A percentile compares a stretch with the other conserved stretches of the same genome.
Conservation (phyloP, 2,888 invertebrate species). For the Embidobia sp. region DNA sequence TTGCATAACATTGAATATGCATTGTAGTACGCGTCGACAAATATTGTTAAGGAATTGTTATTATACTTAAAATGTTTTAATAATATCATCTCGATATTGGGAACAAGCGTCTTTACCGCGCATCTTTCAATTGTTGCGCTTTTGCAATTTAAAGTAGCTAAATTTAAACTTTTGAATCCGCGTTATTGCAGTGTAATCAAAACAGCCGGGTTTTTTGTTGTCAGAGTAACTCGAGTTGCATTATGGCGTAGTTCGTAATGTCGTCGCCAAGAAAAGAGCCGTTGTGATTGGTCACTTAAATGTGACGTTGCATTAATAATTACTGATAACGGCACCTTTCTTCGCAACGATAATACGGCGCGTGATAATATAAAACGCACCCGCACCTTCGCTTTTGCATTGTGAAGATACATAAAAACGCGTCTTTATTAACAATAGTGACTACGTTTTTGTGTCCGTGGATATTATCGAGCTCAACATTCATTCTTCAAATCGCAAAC, state of each 20-base stretch:
- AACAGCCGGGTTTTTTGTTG: not conserved
- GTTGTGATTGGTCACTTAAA: slow-evolving; percentile 8
- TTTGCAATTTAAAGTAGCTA: slow-evolving; percentile 2
- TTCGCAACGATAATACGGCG: slow-evolving; percentile 9
- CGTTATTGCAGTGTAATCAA: slow-evolving; percentile 3
- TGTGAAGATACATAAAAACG: too few relatives aligned
- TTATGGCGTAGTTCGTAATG: slow-evolving; percentile 17
- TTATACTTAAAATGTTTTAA: slow-evolving; percentile 2
- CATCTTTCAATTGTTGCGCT: not conserved
- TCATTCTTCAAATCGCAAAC: too few relatives aligned
- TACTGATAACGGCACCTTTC: slow-evolving; percentile 17
- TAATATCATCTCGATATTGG: slow-evolving; percentile 6
- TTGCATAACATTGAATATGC: not conserved
- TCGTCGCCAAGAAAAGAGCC: slow-evolving; percentile 6
- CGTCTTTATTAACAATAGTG: too few relatives aligned
- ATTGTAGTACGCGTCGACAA: not conserved
- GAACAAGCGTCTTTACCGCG: not conserved
- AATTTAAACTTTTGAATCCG: slow-evolving; percentile 3
- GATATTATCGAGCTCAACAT: too few relatives aligned
- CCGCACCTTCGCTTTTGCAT: too few relatives aligned
- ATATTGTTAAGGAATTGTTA: slow-evolving; percentile 7
- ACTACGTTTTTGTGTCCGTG: too few relatives aligned
- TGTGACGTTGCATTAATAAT: slow-evolving; percentile 21
- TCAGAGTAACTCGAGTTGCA: not conserved
- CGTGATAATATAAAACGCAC: too few relatives aligned